phyloP scores from a whole-genome alignment of 2,797 vertebrate genomes.

The Vireo griseus region DNA sequence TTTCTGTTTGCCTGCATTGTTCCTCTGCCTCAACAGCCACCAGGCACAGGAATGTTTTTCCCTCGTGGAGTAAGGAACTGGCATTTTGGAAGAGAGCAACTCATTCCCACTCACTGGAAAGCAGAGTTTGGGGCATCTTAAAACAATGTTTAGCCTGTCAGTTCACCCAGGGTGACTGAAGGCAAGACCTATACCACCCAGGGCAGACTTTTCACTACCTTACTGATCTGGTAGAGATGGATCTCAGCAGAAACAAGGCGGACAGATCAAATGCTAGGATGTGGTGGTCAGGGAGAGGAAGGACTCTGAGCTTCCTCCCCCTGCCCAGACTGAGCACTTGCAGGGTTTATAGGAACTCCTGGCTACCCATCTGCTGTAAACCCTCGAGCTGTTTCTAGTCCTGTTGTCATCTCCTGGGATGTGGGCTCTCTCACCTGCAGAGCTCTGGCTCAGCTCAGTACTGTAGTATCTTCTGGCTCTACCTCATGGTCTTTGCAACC shows the following conservation, averaged over 20 bases:
- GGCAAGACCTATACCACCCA: neutral
- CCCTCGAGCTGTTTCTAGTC: neutral
- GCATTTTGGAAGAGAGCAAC: neutral
- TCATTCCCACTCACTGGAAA: neutral
- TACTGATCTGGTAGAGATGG: neutral
- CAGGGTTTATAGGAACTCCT: neutral
- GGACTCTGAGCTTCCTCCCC: neutral
- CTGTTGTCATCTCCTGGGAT: neutral
- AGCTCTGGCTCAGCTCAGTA: neutral
- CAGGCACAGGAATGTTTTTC: neutral
- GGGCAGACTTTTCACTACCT: neutral
- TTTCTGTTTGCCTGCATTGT: neutral
- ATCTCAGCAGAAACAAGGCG: neutral
- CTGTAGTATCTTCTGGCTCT: neutral
- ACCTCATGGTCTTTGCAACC: fast-evolving
- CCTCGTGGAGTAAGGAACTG: neutral
- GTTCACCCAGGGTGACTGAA: neutral
- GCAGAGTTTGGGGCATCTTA: neutral
- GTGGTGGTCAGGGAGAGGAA: neutral
- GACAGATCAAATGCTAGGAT: neutral
- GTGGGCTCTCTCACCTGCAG: neutral
- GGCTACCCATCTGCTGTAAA: neutral
- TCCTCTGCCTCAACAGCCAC: neutral
- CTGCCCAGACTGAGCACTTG: neutral
- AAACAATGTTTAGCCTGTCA: neutral